Evolutionary conservation across 1,140 invertebrate species (phyloP).

Genomic region (Cataglyphis hispanica): DNA sequence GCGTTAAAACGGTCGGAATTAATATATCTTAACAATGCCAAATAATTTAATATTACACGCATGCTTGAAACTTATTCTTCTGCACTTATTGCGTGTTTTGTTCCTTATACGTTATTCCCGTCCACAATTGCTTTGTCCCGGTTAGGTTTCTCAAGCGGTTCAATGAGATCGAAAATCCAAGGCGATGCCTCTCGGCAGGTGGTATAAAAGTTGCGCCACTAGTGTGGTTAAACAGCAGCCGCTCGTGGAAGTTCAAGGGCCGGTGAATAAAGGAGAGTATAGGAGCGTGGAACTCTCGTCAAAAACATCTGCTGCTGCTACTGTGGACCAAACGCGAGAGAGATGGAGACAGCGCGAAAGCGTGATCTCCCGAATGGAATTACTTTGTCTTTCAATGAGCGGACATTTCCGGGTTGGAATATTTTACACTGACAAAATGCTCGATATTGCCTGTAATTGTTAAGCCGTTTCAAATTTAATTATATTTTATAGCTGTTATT

Average conservation of each 20-base stretch:
- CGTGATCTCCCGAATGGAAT: conserved; percentile 3
- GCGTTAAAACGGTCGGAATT: conserved; percentile 25
- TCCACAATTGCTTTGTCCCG: conserved; percentile 46
- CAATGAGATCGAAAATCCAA: conserved; percentile 59
- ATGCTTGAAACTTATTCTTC: conserved; percentile 18
- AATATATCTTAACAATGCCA: conserved; percentile 9
- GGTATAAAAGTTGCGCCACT: conserved; percentile 70
- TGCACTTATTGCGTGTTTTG: not conserved
- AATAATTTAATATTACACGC: not conserved
- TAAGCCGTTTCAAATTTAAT: not conserved
- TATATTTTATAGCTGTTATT: not conserved
- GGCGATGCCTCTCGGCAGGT: conserved; percentile 74
- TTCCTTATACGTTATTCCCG: conserved; percentile 5
- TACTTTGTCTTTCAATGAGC: conserved; percentile 46
- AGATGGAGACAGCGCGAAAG: conserved; percentile 27
- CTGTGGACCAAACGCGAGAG: conserved; percentile 50
- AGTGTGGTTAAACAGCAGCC: conserved; percentile 72
- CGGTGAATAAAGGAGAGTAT: conserved; percentile 41
- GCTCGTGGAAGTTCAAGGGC: conserved; percentile 56
- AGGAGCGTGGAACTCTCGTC: conserved; percentile 68
- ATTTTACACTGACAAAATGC: conserved; percentile 16
- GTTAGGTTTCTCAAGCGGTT: conserved; percentile 13
- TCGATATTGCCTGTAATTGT: not conserved
- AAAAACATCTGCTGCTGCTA: conserved; percentile 79
- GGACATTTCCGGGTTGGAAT: conserved; percentile 22